These are phyloP conservation scores for Aldrovandia affinis DNA, from an alignment of 2,797 vertebrate species.

Conservation along the genomic window DNA sequence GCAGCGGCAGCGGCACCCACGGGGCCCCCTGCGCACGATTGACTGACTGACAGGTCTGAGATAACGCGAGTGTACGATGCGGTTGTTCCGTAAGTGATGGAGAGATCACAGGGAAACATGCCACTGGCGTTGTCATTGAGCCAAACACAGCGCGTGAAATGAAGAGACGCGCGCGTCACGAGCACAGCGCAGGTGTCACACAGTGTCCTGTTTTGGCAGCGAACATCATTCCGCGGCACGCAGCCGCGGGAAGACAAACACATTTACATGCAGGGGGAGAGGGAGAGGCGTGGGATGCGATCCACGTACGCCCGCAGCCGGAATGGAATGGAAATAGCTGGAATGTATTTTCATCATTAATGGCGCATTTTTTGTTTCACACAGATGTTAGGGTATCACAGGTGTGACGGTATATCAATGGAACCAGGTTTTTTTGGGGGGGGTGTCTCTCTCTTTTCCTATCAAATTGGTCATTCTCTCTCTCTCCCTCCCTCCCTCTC, in stretches of 20 bases:
- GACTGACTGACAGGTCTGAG: conserved; percentile 75
- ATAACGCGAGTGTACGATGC: conserved; percentile 54
- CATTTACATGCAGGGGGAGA: conserved; percentile 44
- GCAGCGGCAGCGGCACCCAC: conserved; percentile 47
- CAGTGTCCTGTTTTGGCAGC: conserved; percentile 61
- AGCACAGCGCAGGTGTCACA: conserved; percentile 58
- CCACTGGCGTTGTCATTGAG: conserved; percentile 71
- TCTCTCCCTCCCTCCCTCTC: background rate
- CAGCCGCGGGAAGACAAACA: conserved; percentile 52
- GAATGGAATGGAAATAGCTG: conserved; percentile 23
- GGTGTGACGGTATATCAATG: background rate
- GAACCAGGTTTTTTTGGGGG: background rate
- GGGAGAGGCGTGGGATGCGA: conserved; percentile 38
- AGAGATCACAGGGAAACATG: conserved; percentile 77
- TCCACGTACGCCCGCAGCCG: too few species aligned
- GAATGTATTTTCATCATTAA: background rate
- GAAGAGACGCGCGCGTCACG: conserved; percentile 62
- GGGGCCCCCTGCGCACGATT: conserved; percentile 56
- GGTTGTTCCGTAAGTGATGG: conserved; percentile 74
- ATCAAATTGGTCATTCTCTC: background rate
- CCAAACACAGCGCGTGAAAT: conserved; percentile 64
- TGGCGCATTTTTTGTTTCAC: background rate
- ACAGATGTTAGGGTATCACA: too few species aligned
- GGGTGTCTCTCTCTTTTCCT: background rate
- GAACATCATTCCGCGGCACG: conserved; percentile 44